phyloP scores from a whole-genome alignment of 2,888 invertebrate genomes.

The Lasioglossum villosulum region DNA sequence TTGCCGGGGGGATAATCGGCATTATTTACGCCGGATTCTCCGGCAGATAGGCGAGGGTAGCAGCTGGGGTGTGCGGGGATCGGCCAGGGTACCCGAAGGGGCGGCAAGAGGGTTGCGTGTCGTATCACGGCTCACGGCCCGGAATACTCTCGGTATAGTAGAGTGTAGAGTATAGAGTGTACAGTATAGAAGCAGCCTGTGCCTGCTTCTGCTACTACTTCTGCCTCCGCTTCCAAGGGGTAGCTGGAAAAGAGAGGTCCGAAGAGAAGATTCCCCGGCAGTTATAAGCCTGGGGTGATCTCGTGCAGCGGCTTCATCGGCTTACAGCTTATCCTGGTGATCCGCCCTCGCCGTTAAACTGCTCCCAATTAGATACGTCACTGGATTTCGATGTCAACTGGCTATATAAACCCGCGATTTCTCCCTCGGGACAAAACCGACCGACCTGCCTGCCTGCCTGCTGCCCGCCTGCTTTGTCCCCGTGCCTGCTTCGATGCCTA shows the following conservation, averaged over 20 bases:
- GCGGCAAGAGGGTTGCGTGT: slow-evolving; percentile 40
- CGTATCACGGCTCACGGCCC: slow-evolving; percentile 43
- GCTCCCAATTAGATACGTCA: slow-evolving; percentile 84
- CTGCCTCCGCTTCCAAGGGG: neutral
- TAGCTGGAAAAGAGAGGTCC: slow-evolving; percentile 61
- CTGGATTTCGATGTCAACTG: slow-evolving; percentile 82
- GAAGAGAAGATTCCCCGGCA: slow-evolving; percentile 74
- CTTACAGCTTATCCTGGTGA: slow-evolving; percentile 79
- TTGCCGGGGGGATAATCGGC: slow-evolving; percentile 84
- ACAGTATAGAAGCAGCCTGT: neutral
- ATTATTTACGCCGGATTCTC: slow-evolving; percentile 84
- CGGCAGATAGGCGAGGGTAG: slow-evolving; percentile 74
- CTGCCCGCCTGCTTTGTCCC: neutral
- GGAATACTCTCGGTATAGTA: slow-evolving; percentile 35
- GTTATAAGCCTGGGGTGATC: slow-evolving; percentile 83
- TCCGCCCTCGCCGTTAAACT: slow-evolving; percentile 80
- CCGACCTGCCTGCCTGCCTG: slow-evolving; percentile 1
- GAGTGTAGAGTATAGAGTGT: neutral
- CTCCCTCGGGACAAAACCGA: slow-evolving; percentile 68
- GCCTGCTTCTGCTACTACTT: neutral
- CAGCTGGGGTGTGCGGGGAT: slow-evolving; percentile 47
- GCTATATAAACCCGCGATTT: slow-evolving; percentile 69
- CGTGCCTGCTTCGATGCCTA: neutral
- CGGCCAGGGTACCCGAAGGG: slow-evolving; percentile 5
- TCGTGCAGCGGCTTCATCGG: slow-evolving; percentile 77